These are phyloP conservation scores for Agapetus fuscipes DNA, from an alignment of 2,888 invertebrate genomes.

Conservation along the genomic window DNA sequence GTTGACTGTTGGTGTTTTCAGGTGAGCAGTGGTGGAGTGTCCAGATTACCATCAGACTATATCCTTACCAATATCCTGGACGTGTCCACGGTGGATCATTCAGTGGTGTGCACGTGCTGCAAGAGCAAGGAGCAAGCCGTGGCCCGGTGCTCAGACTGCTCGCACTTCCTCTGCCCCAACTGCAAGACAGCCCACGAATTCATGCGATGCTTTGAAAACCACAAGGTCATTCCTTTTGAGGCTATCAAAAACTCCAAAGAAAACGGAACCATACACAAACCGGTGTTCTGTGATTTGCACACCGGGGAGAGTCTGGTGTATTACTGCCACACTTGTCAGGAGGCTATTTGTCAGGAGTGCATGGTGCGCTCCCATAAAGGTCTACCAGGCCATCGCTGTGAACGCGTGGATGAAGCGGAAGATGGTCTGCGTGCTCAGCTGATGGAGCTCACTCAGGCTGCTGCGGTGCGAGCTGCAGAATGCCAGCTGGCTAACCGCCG, in stretches of 20 bases:
- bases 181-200: conserved; percentile 94
- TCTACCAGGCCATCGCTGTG: conserved; percentile 67
- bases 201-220: conserved; percentile 95
- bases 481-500: conserved; percentile 67
- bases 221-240: conserved; percentile 82
- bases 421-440: conserved; percentile 69
- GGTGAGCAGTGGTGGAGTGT: conserved; percentile 66
- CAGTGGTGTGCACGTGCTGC: conserved; percentile 83
- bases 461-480: conserved; percentile 63
- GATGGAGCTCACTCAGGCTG: conserved; percentile 61
- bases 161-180: conserved; percentile 85
- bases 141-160: conserved; percentile 90
- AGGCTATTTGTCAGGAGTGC: conserved; percentile 83
- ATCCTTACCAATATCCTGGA: conserved; percentile 78
- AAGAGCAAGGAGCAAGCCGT: conserved; percentile 92
- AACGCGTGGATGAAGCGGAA: conserved; percentile 72
- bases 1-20: conserved; percentile 28
- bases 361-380: conserved; percentile 73
- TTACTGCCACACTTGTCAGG: conserved; percentile 81
- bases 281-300: conserved; percentile 76
- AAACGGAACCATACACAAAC: conserved; percentile 79
- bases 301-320: conserved; percentile 75
- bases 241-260: conserved; percentile 71
- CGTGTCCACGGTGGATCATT: conserved; percentile 66
- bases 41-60: conserved; percentile 76